Percentiles rank a stretch among this genome's conserved stretches.
phyloP scores from a whole-genome alignment of 1,140 invertebrate genomes.

The Drosophila athabasca region DNA sequence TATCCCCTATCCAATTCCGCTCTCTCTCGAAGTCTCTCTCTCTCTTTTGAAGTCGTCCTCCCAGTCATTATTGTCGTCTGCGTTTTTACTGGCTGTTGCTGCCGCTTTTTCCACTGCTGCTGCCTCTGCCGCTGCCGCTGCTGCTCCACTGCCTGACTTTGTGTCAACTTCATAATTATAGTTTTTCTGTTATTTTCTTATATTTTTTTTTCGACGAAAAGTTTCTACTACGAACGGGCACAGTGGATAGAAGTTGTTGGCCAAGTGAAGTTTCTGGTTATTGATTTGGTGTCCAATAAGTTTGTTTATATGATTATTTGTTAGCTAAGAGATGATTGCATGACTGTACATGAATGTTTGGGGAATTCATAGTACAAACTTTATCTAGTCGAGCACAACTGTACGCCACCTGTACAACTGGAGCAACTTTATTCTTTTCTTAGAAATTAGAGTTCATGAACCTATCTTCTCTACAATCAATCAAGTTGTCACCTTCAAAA shows the following conservation, averaged over 20 bases:
- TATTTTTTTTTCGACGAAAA: slow-evolving; percentile 44
- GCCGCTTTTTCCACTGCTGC: slow-evolving; percentile 28
- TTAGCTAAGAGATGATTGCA: too few species aligned
- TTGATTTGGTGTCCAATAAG: neutral
- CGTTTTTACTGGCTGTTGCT: slow-evolving; percentile 57
- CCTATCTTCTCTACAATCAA: too few species aligned
- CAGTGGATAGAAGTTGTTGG: slow-evolving; percentile 39
- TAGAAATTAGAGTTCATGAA: too few species aligned
- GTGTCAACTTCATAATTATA: slow-evolving; percentile 80
- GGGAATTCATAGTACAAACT: too few species aligned
- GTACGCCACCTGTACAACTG: too few species aligned
- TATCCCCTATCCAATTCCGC: too few species aligned
- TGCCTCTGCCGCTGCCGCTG: slow-evolving; percentile 28
- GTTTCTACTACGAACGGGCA: slow-evolving; percentile 43
- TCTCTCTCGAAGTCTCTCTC: neutral
- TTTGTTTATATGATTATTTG: too few species aligned
- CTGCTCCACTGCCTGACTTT: slow-evolving; percentile 61
- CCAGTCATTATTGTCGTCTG: slow-evolving; percentile 74
- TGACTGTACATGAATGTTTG: too few species aligned
- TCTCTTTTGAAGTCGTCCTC: slow-evolving; percentile 12
- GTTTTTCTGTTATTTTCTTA: slow-evolving; percentile 52
- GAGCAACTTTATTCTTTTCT: too few species aligned
- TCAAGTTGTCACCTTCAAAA: too few species aligned
- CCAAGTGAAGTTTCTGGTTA: neutral
- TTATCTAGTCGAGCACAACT: too few species aligned